Evolutionary conservation across 2,797 vertebrate species (phyloP), one percentile per base, ranked within the genome.

Genomic region (Taeniopygia guttata): DNA sequence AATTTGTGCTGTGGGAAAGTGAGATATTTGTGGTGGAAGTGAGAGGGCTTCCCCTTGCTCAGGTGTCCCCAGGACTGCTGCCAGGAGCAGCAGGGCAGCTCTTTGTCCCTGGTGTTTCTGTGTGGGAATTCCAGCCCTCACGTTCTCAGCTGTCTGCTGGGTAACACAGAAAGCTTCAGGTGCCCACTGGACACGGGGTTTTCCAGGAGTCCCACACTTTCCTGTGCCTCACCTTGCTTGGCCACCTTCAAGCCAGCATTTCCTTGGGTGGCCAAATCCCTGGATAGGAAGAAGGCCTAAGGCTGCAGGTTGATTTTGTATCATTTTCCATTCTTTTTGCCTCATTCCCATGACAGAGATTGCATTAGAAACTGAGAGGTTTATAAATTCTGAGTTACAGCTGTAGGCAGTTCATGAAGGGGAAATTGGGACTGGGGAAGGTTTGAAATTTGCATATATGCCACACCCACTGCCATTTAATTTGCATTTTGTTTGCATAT

Each of bases 361-460:
- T 88, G 5, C 81, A 84, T 96, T 94, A 89, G 75, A 78, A 89
- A 85, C 49, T 46, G 82, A 96, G 77, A 72, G 73, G 74, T n/a
- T 97, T 84, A 75, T 95, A 94, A 93, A 93, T 94, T 96, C 93
- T 66, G 66, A 96, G 78, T 95, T 92, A 87, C 88, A 84, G 95
- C 96, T 97, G 70, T 58, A 96, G 95, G 94, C 90, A 95, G 60
- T 87, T 95, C 93, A 90, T 84, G 80, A 90, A 96, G 91, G 90
- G 89, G 83, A 97, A 97, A 95, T 73, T 88, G 89, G 79, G 73
- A 76, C 80, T 80, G 75, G 46, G 73, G 70, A 87, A 63, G 68
- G 66, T 29, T 93, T 69, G 51, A 81, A 69, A 96, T 97, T 95
- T 96, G 72, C 93, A 95, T 95, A 16, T 20, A 7, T 7, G 45